Evolutionary conservation across 2,888 invertebrate species (phyloP).

Genomic region (Pecten maximus): DNA sequence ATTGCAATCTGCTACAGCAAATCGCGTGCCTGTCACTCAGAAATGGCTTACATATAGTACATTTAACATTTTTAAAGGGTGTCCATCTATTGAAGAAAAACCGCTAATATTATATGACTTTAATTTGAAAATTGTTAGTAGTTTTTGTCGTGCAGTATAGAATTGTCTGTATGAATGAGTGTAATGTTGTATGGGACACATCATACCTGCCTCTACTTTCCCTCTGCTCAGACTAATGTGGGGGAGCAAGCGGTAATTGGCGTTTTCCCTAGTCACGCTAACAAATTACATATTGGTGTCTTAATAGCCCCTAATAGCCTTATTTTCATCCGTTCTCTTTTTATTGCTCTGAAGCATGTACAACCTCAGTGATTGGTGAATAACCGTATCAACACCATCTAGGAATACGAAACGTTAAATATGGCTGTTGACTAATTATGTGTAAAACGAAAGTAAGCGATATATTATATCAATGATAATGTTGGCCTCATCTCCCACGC

Average conservation of each 20-base stretch:
- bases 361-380: not conserved
- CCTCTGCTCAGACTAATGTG: not conserved
- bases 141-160: not conserved
- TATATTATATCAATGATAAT: not conserved
- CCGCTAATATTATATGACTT: not conserved
- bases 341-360: not conserved
- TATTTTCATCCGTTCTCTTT: not conserved
- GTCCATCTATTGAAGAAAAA: not conserved
- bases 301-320: not conserved
- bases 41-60: not conserved
- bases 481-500: not conserved
- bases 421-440: not conserved
- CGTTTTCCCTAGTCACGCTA: not conserved
- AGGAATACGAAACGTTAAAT: not conserved
- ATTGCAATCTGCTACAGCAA: not conserved
- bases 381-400: not conserved
- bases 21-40: not conserved
- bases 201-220: not conserved
- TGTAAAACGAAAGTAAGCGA: not conserved
- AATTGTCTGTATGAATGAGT: not conserved
- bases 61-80: not conserved
- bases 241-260: not conserved
- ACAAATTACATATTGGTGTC: not conserved
- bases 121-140: not conserved
- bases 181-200: not conserved